Percentiles rank a stretch among this genome's conserved stretches.
phyloP scores from a whole-genome alignment of 2,888 invertebrate species.

The Scelioninae gen. 1 region DNA sequence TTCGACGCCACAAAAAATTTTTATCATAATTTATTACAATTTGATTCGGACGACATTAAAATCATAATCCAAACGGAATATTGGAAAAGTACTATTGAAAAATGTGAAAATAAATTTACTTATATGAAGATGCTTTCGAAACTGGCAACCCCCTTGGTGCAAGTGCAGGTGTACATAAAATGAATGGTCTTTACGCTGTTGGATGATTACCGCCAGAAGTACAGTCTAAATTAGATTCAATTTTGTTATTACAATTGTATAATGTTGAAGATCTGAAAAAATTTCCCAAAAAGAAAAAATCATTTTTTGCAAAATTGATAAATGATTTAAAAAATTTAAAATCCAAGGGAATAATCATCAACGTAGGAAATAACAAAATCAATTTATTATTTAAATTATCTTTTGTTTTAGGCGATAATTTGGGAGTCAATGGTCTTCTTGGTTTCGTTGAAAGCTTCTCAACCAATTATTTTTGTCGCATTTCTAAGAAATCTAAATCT shows the following conservation, averaged over 20 bases:
- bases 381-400: slow-evolving; percentile 41
- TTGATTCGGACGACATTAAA: too few relatives aligned
- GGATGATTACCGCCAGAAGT: slow-evolving; percentile 36
- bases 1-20: too few relatives aligned
- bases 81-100: too few relatives aligned
- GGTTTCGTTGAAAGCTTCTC: slow-evolving; percentile 56
- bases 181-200: slow-evolving; percentile 39
- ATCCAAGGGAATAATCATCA: slow-evolving; percentile 39
- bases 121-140: too few relatives aligned
- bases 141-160: slow-evolving; percentile 24
- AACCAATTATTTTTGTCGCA: slow-evolving; percentile 32
- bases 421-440: slow-evolving; percentile 45
- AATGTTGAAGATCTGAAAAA: slow-evolving; percentile 19
- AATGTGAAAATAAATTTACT: too few relatives aligned
- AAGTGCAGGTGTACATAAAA: slow-evolving; percentile 25
- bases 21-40: too few relatives aligned
- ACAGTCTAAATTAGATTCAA: slow-evolving; percentile 17
- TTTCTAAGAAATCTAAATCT: slow-evolving; percentile 3
- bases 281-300: background rate
- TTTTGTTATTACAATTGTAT: slow-evolving; percentile 35
- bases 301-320: slow-evolving; percentile 24
- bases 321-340: slow-evolving; percentile 20
- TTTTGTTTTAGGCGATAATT: slow-evolving; percentile 56
- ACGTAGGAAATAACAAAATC: slow-evolving; percentile 12
- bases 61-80: too few relatives aligned